Evolutionary conservation across 2,797 vertebrate species (phyloP).

Genomic region (Rhincodon typus): DNA sequence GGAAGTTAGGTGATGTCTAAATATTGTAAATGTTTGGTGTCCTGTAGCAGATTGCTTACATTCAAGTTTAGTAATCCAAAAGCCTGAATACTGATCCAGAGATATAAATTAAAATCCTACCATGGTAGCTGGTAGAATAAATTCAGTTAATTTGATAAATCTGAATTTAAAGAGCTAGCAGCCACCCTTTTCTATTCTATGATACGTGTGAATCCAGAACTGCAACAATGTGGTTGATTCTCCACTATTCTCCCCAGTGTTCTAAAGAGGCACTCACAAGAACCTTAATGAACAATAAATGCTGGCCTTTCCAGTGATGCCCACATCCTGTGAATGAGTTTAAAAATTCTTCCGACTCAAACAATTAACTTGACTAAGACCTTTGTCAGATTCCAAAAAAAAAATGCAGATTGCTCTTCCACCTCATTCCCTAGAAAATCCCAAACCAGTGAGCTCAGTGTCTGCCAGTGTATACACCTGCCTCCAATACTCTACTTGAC

Average conservation of each 20-base stretch:
- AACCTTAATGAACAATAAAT: not conserved
- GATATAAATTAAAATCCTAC: not conserved
- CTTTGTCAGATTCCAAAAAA: not conserved
- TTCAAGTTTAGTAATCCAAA: not conserved
- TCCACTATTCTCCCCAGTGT: not conserved
- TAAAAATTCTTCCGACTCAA: not conserved
- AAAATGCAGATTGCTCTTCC: not conserved
- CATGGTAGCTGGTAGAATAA: not conserved
- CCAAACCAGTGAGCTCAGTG: not conserved
- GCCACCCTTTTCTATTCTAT: too few species aligned
- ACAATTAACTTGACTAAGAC: not conserved
- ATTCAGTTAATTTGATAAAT: not conserved
- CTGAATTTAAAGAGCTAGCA: not conserved
- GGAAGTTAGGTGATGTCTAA: not conserved
- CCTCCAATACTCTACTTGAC: not conserved
- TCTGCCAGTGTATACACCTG: not conserved
- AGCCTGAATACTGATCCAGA: not conserved
- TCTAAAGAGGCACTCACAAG: not conserved
- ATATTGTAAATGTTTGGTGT: not conserved
- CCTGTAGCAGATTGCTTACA: not conserved
- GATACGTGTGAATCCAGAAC: not conserved
- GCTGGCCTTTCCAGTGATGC: not conserved
- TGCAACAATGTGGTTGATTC: not conserved
- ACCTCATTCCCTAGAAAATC: not conserved
- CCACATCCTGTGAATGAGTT: not conserved